A percentile compares a stretch with the other conserved stretches of the same genome.
Evolutionary conservation across 2,113 vertebrate species (phyloP).

Genomic region (Daubentonia madagascariensis): DNA sequence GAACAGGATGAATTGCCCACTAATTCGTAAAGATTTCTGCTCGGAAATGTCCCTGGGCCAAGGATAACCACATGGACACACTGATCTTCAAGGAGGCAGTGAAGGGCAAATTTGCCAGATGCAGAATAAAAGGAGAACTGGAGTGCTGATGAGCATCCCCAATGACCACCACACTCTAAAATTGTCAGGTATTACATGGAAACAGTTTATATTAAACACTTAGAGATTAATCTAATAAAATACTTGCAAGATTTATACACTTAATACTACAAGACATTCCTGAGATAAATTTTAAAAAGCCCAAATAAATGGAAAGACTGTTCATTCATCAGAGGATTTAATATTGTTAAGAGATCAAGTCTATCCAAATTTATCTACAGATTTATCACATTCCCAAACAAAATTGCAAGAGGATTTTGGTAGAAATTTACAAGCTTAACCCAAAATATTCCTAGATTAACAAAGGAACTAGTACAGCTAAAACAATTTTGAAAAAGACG

Average conservation of each 20-base stretch:
- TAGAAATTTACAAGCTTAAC: not conserved
- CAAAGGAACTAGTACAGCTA: not conserved
- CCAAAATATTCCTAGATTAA: not conserved
- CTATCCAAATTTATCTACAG: not conserved
- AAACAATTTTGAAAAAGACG: not conserved
- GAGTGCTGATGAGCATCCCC: not conserved
- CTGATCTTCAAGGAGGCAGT: not conserved
- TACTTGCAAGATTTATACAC: not conserved
- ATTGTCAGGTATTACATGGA: not conserved
- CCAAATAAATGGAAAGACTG: not conserved
- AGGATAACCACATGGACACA: not conserved
- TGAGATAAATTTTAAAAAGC: not conserved
- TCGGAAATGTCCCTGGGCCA: not conserved
- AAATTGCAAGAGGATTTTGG: not conserved
- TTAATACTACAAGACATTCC: not conserved
- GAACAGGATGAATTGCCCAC: not conserved
- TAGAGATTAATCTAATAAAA: not conserved
- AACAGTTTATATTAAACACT: not conserved
- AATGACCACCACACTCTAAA: not conserved
- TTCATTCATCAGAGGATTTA: not conserved
- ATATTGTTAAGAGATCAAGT: not conserved
- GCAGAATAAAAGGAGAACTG: not conserved
- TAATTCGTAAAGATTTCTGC: not conserved
- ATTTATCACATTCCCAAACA: not conserved
- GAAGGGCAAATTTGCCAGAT: not conserved